Conservation (phyloP, 2,113 vertebrate species). For the Clinocottus analis region DNA sequence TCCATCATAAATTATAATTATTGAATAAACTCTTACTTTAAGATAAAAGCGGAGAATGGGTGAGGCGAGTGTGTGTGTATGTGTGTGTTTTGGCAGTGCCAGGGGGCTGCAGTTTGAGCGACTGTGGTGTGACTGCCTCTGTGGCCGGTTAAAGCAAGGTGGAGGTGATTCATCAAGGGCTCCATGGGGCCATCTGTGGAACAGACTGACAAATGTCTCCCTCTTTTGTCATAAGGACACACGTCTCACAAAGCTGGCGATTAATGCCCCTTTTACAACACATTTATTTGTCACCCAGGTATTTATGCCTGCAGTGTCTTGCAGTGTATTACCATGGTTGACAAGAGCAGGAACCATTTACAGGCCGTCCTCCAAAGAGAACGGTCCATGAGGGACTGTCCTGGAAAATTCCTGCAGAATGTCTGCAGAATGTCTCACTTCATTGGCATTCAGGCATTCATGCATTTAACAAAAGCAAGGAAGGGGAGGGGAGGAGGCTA, state of each 20-base stretch:
- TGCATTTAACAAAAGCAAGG: conserved; percentile 43
- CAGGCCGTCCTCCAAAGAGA: conserved; percentile 54
- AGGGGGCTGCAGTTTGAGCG: conserved; percentile 70
- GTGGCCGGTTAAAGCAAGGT: conserved; percentile 77
- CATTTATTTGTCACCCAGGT: conserved; percentile 85
- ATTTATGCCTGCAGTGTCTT: conserved; percentile 78
- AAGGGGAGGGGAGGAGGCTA: background rate
- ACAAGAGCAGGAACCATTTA: conserved; percentile 68
- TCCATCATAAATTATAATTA: background rate
- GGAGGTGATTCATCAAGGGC: conserved; percentile 82
- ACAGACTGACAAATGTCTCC: conserved; percentile 86
- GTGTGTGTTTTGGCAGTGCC: conserved; percentile 21
- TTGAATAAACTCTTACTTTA: background rate
- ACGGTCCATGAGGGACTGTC: conserved; percentile 42
- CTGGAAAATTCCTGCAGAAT: conserved; percentile 48
- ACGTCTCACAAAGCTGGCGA: conserved; percentile 81
- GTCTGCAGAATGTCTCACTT: conserved; percentile 27
- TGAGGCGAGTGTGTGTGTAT: background rate
- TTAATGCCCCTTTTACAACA: conserved; percentile 81
- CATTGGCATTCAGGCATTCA: conserved; percentile 35
- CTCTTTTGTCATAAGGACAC: conserved; percentile 87
- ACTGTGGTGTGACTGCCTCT: conserved; percentile 43
- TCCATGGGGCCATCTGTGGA: conserved; percentile 82
- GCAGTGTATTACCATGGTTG: conserved; percentile 74
- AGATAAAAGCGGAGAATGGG: background rate